Conservation (phyloP, 2,888 invertebrate genomes). For the Dolichomitus sp. region DNA sequence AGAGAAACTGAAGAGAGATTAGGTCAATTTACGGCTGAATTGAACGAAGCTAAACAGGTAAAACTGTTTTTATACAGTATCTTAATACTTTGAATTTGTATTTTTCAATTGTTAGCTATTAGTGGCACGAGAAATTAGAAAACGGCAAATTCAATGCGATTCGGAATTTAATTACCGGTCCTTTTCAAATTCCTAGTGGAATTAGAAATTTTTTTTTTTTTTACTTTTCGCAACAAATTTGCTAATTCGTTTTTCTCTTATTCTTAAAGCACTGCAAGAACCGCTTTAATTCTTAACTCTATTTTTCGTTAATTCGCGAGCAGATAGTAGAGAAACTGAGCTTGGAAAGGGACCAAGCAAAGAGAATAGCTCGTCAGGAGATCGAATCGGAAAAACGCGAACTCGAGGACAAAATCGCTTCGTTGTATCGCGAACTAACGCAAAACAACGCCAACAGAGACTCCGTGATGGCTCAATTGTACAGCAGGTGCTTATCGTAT, state of each 20-base stretch:
- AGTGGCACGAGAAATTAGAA: too few species aligned
- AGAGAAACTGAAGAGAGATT: slow-evolving; percentile 88
- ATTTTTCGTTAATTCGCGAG: slow-evolving; percentile 42
- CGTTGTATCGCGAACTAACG: slow-evolving; percentile 87
- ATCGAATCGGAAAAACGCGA: slow-evolving; percentile 89
- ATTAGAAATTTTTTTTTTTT: not conserved
- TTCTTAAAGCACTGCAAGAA: not conserved
- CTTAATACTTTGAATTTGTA: too few species aligned
- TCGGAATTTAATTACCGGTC: too few species aligned
- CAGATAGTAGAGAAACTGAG: slow-evolving; percentile 87
- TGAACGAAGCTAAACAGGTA: slow-evolving; percentile 89
- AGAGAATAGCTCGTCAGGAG: slow-evolving; percentile 89
- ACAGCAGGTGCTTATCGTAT: slow-evolving; percentile 89
- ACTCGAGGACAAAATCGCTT: slow-evolving; percentile 87
- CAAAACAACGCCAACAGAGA: slow-evolving; percentile 89
- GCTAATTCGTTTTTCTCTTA: too few species aligned
- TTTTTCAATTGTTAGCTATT: too few species aligned
- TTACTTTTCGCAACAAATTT: not conserved
- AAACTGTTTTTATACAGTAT: slow-evolving; percentile 18
- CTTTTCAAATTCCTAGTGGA: too few species aligned
- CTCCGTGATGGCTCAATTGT: slow-evolving; percentile 92
- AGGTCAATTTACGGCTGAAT: slow-evolving; percentile 90
- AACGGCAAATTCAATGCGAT: too few species aligned
- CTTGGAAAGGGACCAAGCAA: slow-evolving; percentile 88
- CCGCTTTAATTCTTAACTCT: not conserved